Percentiles rank a stretch among this genome's conserved stretches.
Conservation (phyloP, 2,113 vertebrate genomes). For the Rhagologus leucostigma region DNA sequence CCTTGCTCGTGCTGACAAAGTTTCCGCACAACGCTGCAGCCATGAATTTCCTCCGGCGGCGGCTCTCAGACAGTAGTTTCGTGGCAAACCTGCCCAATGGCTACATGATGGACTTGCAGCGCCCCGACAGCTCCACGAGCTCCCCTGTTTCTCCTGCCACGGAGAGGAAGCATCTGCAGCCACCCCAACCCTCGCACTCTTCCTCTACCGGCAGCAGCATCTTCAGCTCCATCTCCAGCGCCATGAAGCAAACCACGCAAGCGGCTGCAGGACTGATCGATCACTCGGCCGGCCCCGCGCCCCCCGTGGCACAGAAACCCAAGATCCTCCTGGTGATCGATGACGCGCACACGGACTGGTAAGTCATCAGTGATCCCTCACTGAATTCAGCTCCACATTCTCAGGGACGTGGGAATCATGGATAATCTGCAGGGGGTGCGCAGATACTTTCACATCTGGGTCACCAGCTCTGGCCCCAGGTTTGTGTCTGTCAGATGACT, state of each 20-base stretch:
- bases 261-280: slow-evolving; percentile 76
- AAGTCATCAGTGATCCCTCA: not conserved
- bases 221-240: slow-evolving; percentile 94
- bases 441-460: not conserved
- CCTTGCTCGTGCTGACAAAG: not conserved
- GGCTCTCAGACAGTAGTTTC: slow-evolving; percentile 95
- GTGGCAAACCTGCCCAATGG: slow-evolving; percentile 95
- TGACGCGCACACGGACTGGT: slow-evolving; percentile 93
- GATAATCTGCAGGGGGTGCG: not conserved
- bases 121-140: slow-evolving; percentile 82
- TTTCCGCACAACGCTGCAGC: not conserved
- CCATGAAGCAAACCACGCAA: slow-evolving; percentile 84
- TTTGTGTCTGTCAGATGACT: not conserved
- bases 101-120: slow-evolving; percentile 95
- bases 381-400: not conserved
- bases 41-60: slow-evolving; percentile 96
- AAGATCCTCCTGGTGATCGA: slow-evolving; percentile 90
- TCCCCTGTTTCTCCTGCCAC: slow-evolving; percentile 82
- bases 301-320: slow-evolving; percentile 79
- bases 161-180: slow-evolving; percentile 79
- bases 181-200: slow-evolving; percentile 61
- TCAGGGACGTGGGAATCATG: rapidly evolving
- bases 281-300: slow-evolving; percentile 26
- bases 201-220: slow-evolving; percentile 77
- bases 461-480: not conserved